Percentiles rank a stretch among this genome's conserved stretches.
phyloP scores from a whole-genome alignment of 2,888 invertebrate genomes.

The Agrochola lota region DNA sequence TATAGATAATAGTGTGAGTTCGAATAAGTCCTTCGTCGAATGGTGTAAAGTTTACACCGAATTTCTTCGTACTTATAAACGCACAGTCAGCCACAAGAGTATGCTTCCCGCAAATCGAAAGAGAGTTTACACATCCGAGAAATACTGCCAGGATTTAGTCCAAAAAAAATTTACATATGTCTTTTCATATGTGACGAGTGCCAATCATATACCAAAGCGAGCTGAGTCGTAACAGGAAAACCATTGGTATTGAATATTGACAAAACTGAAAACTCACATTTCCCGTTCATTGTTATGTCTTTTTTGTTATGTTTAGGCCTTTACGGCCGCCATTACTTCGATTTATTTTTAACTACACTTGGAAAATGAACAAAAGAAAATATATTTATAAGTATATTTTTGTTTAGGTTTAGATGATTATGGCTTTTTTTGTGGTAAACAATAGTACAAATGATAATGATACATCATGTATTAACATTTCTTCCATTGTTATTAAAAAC shows the following conservation, averaged over 20 bases:
- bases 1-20: not conserved
- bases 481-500: not conserved
- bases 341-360: constrained; percentile 13
- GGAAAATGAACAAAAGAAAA: not conserved
- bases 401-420: not conserved
- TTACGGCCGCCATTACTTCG: constrained; percentile 10
- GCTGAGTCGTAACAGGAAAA: constrained; percentile 44
- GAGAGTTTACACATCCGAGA: constrained; percentile 9
- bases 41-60: not conserved
- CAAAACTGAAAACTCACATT: constrained; percentile 37
- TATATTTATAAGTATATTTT: not conserved
- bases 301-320: constrained; percentile 33
- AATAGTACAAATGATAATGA: not conserved
- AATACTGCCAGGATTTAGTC: constrained; percentile 11
- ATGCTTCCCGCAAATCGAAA: not conserved
- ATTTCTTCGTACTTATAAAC: not conserved
- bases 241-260: constrained; percentile 46
- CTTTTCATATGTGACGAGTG: constrained; percentile 21
- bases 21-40: not conserved
- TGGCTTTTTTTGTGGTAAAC: not conserved
- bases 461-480: not conserved
- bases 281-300: constrained; percentile 53
- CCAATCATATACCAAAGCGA: constrained; percentile 34
- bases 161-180: constrained; percentile 26
- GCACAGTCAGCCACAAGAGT: not conserved